Evolutionary conservation across 2,113 vertebrate genomes (phyloP).

Genomic region (Tonatia bakeri): DNA sequence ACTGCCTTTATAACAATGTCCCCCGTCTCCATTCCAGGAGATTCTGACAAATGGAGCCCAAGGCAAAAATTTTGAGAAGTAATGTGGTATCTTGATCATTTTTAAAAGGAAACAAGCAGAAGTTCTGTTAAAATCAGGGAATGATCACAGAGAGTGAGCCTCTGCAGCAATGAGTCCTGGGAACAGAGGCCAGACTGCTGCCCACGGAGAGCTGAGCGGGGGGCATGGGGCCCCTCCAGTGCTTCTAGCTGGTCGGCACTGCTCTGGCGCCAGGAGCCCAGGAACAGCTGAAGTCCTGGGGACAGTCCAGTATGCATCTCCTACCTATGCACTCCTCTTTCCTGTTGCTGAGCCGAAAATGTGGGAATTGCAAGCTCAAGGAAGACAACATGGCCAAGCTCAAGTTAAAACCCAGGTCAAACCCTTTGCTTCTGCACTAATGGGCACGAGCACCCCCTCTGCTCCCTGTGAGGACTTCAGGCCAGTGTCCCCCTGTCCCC

Average conservation of each 20-base stretch:
- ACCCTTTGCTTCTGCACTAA: neutral
- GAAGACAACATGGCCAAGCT: neutral
- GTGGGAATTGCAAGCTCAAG: neutral
- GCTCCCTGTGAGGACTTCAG: fast-evolving
- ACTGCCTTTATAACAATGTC: neutral
- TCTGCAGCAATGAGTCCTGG: neutral
- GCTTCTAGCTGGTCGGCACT: neutral
- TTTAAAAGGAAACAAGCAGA: neutral
- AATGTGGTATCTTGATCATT: neutral
- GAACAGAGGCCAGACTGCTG: neutral
- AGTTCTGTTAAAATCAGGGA: neutral
- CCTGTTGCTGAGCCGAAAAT: neutral
- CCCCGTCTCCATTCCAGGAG: neutral
- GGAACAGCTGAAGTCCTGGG: neutral
- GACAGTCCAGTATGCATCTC: neutral
- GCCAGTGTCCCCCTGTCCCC: neutral
- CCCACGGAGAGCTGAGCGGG: neutral
- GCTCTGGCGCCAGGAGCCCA: neutral
- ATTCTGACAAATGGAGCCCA: neutral
- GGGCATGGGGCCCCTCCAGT: neutral
- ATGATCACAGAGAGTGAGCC: neutral
- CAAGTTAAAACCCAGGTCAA: neutral
- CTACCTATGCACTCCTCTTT: neutral
- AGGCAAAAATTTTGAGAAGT: neutral
- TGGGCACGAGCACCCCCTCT: neutral